Percentiles rank a stretch among this genome's conserved stretches.
phyloP scores from a whole-genome alignment of 2,797 vertebrate species.

The Euphonia xanthogaster region DNA sequence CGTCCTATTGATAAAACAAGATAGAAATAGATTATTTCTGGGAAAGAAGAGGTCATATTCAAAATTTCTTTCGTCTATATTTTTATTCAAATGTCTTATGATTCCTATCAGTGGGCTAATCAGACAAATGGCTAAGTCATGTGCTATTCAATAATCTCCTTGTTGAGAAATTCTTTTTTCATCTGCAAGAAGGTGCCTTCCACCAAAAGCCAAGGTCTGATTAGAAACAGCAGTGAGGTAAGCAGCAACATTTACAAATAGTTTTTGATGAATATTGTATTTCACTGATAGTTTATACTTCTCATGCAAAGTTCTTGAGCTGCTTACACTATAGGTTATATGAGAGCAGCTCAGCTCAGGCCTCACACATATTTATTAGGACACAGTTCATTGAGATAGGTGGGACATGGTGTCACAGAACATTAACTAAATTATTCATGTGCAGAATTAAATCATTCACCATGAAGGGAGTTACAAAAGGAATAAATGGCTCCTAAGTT shows the following conservation, averaged over 20 bases:
- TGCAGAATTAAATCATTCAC: neutral
- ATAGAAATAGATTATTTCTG: neutral
- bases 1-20: slow-evolving; percentile 19
- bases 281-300: neutral
- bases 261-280: neutral
- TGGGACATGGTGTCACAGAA: neutral
- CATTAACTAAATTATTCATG: neutral
- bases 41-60: neutral
- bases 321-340: neutral
- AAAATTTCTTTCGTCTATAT: neutral
- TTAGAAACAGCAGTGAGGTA: neutral
- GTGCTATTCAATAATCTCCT: slow-evolving; percentile 69
- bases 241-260: neutral
- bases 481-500: neutral
- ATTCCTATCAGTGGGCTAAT: slow-evolving; percentile 61
- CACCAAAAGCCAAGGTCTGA: neutral
- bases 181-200: neutral
- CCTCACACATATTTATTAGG: neutral
- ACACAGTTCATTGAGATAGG: neutral
- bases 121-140: slow-evolving; percentile 71
- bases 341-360: neutral
- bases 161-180: slow-evolving; percentile 18
- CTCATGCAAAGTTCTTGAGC: neutral
- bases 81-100: slow-evolving; percentile 70
- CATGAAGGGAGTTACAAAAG: neutral